Base-by-base conservation (phyloP, 2,888 invertebrate genomes). In the Steromphala cineraria region DNA sequence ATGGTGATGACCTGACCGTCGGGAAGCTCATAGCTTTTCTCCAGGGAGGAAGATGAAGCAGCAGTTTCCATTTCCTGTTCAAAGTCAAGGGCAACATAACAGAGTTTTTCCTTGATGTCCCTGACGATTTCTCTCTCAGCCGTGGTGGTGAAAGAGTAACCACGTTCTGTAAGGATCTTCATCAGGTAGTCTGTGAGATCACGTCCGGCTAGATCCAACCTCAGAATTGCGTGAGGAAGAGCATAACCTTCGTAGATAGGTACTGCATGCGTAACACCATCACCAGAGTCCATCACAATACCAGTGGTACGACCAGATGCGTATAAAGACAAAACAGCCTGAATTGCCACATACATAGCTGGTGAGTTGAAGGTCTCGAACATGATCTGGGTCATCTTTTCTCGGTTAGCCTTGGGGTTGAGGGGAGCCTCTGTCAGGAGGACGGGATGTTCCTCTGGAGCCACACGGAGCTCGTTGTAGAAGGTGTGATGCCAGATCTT, bases 271-370 rank as follows among this genome's bases (percentile, higher is more conserved):
- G 97, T 97, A 87, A 98, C 97, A 94, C 98, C 97, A 94, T 98
- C 97, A 87, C 98, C 98, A 89, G 97, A 97, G 95, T 98, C 98
- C 92, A 98, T 95, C 86, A 98, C 97, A 94, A 98, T 97, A 95
- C 98, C 98, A 94, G 98, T 98, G 94, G 98, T 98, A 96, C 98
- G 97, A 95, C 98, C 98, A 93, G 97, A 97, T 87, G 98, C 98
- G 94, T 98, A 98, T 94, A 97, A 95, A 62, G 97, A 97, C 84
- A 97, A 95, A 89, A 97, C 97, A 90, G 97, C 97, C 95, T 97
- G 97, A 94, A 97, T 97, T 93, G 97, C 97, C 87, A 97, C 97
- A 94, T 97, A 97, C 97, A 97, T 97, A 92, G 97, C 97, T 87
- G 97, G 97, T 87, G 97, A 97, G 94, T 97, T 97, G 95, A 97